These are phyloP conservation scores for Trachythela sp. DNA, from an alignment of 64 coral and sea anemone genomes.

Conservation along the genomic window DNA sequence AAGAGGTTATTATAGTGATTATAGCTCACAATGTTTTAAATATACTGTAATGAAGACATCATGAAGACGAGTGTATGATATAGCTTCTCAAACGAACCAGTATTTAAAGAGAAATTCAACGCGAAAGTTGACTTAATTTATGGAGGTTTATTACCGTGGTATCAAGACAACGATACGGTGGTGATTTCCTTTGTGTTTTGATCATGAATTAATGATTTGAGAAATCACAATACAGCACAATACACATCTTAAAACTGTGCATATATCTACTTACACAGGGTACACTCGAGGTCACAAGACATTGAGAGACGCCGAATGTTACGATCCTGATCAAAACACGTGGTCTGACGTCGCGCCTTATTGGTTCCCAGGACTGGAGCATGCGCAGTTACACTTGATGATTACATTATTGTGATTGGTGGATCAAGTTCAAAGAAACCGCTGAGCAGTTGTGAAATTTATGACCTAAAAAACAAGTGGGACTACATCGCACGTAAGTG, in stretches of 20 bases:
- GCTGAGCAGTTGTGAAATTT: slow-evolving; percentile 69
- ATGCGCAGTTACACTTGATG: slow-evolving; percentile 68
- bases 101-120: too few species aligned
- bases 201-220: too few species aligned
- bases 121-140: too few species aligned
- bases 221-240: too few species aligned
- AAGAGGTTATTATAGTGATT: too few species aligned
- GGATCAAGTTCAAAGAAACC: slow-evolving; percentile 47
- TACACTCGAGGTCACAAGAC: slow-evolving; percentile 41
- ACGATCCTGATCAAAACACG: slow-evolving; percentile 49
- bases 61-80: too few species aligned
- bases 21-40: too few species aligned
- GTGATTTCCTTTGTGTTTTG: too few species aligned
- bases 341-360: slow-evolving; percentile 60
- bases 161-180: too few species aligned
- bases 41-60: too few species aligned
- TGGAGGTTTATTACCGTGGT: background rate
- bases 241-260: too few species aligned
- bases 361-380: slow-evolving; percentile 73
- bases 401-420: slow-evolving; percentile 71
- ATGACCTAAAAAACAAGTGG: slow-evolving; percentile 69
- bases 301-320: slow-evolving; percentile 61
- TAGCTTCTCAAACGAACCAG: too few species aligned
- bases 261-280: slow-evolving; percentile 51
- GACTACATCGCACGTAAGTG: slow-evolving; percentile 55